Evolutionary conservation across 2,888 invertebrate genomes (phyloP).

Genomic region (Cremastinae sp.): DNA sequence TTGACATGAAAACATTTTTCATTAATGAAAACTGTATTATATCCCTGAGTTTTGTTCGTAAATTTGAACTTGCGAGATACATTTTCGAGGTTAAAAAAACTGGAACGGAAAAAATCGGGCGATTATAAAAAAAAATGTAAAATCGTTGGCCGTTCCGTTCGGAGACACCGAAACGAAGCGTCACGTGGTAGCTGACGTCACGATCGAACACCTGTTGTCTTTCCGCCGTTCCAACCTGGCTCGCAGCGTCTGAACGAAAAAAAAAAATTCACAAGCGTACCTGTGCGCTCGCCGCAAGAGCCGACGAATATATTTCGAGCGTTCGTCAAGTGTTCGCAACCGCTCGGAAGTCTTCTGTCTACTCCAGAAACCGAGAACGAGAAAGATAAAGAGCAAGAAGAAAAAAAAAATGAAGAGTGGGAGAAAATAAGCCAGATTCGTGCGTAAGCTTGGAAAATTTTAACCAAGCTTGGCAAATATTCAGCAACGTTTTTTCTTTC

Average conservation of each 20-base stretch:
- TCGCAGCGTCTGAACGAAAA: neutral
- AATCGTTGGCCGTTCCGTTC: neutral
- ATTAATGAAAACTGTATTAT: no score
- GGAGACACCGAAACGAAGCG: slow-evolving; percentile 17
- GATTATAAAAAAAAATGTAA: slow-evolving; percentile 1
- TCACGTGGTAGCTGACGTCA: slow-evolving; percentile 40
- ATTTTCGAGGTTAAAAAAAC: no score
- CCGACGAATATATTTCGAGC: slow-evolving; percentile 49
- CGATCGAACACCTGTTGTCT: slow-evolving; percentile 55
- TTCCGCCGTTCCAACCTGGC: neutral
- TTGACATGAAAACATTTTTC: no score
- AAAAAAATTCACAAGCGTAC: slow-evolving; percentile 4
- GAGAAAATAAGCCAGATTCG: slow-evolving; percentile 26
- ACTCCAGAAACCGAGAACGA: slow-evolving; percentile 35
- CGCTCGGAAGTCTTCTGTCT: slow-evolving; percentile 21
- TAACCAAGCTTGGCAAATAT: neutral
- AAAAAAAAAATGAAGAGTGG: neutral
- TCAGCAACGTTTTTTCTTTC: neutral
- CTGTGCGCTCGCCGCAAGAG: slow-evolving; percentile 14
- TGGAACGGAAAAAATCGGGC: slow-evolving; percentile 18
- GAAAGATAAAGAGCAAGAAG: slow-evolving; percentile 18
- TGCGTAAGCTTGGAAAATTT: slow-evolving; percentile 21
- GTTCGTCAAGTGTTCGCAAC: slow-evolving; percentile 54
- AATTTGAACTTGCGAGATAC: no score
- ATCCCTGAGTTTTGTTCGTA: no score